These are phyloP conservation scores for Apamea monoglypha DNA, from an alignment of 2,888 invertebrate species.

Conservation along the genomic window DNA sequence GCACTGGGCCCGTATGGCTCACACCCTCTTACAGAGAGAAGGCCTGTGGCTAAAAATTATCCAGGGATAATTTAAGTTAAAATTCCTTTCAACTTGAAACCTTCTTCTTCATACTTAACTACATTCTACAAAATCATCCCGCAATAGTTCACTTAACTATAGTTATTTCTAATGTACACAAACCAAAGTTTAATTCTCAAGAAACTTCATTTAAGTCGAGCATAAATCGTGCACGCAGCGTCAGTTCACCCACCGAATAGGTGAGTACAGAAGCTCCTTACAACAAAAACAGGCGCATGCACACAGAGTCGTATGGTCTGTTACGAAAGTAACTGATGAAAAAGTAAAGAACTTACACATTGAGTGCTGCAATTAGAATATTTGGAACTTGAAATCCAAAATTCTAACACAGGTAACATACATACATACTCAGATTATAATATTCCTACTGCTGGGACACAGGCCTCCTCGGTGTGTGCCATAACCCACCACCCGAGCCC, in stretches of 20 bases:
- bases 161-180: slow-evolving; percentile 24
- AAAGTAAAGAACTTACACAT: too few species aligned
- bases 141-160: not conserved
- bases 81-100: not conserved
- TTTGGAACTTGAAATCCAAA: too few species aligned
- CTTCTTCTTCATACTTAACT: not conserved
- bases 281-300: not conserved
- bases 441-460: too few species aligned
- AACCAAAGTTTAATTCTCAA: slow-evolving; percentile 22
- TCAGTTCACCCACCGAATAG: not conserved
- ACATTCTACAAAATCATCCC: not conserved
- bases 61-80: not conserved
- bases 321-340: not conserved
- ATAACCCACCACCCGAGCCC: too few species aligned
- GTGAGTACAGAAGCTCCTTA: not conserved
- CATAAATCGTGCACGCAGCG: slow-evolving; percentile 26
- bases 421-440: too few species aligned
- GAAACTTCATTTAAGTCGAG: slow-evolving; percentile 16
- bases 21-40: too few species aligned
- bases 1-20: too few species aligned
- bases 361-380: too few species aligned
- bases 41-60: too few species aligned
- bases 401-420: too few species aligned
- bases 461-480: too few species aligned
- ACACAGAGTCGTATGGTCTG: not conserved